A percentile compares a stretch with the other conserved stretches of the same genome.
These are phyloP conservation scores for Lepidostoma basale DNA, from an alignment of 1,140 invertebrate genomes.

Conservation along the genomic window DNA sequence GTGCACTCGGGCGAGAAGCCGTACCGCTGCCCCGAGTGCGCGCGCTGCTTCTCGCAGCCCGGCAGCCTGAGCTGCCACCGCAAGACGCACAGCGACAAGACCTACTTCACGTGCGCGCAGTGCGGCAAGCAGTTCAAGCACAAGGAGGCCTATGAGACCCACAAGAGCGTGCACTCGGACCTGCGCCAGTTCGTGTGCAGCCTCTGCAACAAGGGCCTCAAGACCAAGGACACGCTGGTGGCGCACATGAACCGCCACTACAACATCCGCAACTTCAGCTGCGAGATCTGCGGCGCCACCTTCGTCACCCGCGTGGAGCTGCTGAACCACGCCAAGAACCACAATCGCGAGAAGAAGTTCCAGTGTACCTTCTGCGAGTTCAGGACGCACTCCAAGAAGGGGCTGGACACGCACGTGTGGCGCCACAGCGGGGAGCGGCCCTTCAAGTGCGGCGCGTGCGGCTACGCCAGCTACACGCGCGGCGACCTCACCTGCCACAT, in stretches of 20 bases:
- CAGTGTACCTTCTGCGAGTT: conserved; percentile 59
- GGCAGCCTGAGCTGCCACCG: conserved; percentile 57
- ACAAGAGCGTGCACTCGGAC: conserved; percentile 54
- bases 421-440: conserved; percentile 57
- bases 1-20: conserved; percentile 63
- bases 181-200: conserved; percentile 50
- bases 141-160: conserved; percentile 55
- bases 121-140: conserved; percentile 69
- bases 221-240: conserved; percentile 53
- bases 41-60: conserved; percentile 63
- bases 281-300: conserved; percentile 57
- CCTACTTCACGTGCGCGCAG: conserved; percentile 63
- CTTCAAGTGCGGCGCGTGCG: conserved; percentile 55
- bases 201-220: conserved; percentile 53
- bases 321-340: conserved; percentile 56
- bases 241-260: conserved; percentile 57
- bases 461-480: conserved; percentile 53
- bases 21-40: conserved; percentile 62
- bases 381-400: conserved; percentile 58
- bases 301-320: conserved; percentile 58
- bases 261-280: conserved; percentile 57
- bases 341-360: conserved; percentile 50
- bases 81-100: conserved; percentile 57
- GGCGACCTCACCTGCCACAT: conserved; percentile 56
- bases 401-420: conserved; percentile 56